Percentiles rank a stretch among this genome's conserved stretches.
phyloP scores from a whole-genome alignment of 2,888 invertebrate species.

The Apamea sordens region DNA sequence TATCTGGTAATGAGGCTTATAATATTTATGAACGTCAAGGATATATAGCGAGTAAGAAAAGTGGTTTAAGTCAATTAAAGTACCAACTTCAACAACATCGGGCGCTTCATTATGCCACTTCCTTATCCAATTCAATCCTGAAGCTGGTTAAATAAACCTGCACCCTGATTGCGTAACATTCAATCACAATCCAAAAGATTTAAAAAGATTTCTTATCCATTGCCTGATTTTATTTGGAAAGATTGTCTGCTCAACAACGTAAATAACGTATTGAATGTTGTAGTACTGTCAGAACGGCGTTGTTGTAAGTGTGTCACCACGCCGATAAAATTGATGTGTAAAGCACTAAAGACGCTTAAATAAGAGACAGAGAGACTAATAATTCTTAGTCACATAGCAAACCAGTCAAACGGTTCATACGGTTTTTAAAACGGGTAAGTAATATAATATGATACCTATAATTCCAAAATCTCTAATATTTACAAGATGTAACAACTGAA shows the following conservation, averaged over 20 bases:
- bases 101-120: not conserved
- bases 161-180: not conserved
- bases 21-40: not conserved
- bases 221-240: not conserved
- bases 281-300: not conserved
- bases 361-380: too few species aligned
- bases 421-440: too few species aligned
- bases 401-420: not conserved
- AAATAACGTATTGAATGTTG: not conserved
- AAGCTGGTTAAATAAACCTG: not conserved
- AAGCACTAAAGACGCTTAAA: too few species aligned
- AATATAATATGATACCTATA: too few species aligned
- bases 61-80: not conserved
- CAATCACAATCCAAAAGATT: not conserved
- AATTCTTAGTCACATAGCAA: not conserved
- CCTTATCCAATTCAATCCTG: not conserved
- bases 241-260: not conserved
- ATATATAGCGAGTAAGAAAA: not conserved
- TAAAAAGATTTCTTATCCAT: not conserved
- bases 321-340: not conserved
- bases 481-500: too few species aligned
- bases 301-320: not conserved
- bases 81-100: not conserved
- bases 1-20: not conserved
- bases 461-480: too few species aligned